phyloP scores from a whole-genome alignment of 2,113 vertebrate species.

The Ptilorrhoa leucosticta region DNA sequence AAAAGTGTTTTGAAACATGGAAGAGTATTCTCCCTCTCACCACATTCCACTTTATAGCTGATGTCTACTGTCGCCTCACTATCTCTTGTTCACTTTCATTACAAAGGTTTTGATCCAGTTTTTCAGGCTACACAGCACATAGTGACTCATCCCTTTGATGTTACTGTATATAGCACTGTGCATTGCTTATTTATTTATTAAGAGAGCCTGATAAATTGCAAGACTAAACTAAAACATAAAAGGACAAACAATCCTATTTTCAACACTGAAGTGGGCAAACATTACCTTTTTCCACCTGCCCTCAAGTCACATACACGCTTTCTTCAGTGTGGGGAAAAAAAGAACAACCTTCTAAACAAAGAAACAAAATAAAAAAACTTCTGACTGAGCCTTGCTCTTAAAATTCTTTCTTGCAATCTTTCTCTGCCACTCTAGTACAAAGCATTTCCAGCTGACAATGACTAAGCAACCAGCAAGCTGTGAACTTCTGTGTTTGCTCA shows the following conservation, averaged over 20 bases:
- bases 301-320: background rate
- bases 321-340: background rate
- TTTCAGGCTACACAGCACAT: background rate
- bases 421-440: background rate
- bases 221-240: background rate
- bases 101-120: background rate
- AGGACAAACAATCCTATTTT: background rate
- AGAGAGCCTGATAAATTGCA: background rate
- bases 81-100: background rate
- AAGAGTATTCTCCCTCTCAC: background rate
- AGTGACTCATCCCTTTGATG: background rate
- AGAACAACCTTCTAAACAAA: background rate
- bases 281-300: background rate
- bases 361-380: background rate
- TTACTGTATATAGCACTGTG: background rate
- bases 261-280: background rate
- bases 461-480: background rate
- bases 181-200: background rate
- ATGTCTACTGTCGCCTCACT: background rate
- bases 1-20: background rate
- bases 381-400: background rate
- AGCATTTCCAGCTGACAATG: background rate
- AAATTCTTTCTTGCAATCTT: background rate
- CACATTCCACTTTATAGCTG: background rate
- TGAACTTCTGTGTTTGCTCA: background rate